Evolutionary conservation across 2,888 invertebrate genomes (phyloP), one percentile per base, ranked within the genome.

Genomic region (Euproctis similis): DNA sequence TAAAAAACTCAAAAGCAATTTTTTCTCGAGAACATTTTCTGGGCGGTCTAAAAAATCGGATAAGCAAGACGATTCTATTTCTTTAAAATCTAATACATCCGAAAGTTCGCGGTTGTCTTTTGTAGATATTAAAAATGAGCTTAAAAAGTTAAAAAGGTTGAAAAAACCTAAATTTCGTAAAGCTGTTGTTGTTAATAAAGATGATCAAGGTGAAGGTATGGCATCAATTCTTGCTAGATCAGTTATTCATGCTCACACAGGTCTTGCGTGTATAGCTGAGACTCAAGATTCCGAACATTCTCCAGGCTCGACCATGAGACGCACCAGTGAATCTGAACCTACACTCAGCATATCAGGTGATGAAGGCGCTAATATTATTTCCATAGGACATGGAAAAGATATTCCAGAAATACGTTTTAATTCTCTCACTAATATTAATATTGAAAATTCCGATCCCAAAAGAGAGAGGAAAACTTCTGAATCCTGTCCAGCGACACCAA

Each of bases 181-280:
- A 51, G 55, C 73, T 2, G 63, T 57, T 20, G 45, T 49, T 26
- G 44, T 49, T n/a, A 68, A 66, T 42, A 69, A 65, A 41, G 64
- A 67, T 27, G 87, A 84, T 17, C 85, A 86, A 46, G 86, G 86
- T 1, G 86, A 87, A 28, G 86, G 87, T 1, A 89, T 91, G 86
- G 90, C 90, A 0, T 88, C 90, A 8, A 76, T 90, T 24, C 67
- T 91, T 9, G 90, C 90, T 5, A 78, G 88, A 36, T 90, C 90
- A 2, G 87, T 91, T 1, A 85, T 89, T 44, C 85, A 86, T 31
- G 87, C 85, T 3, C 86, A 87, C 22, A 86, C 87, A 3, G 87
- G 86, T 53, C 69, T 89, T 8, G 87, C 87, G 36, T 85, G 86
- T 46, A 88, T 89, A 22, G 76, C 85, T 4, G 88, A 89, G 53